Base-by-base conservation (phyloP, 1,140 invertebrate genomes). In the Heterodera schachtii region DNA sequence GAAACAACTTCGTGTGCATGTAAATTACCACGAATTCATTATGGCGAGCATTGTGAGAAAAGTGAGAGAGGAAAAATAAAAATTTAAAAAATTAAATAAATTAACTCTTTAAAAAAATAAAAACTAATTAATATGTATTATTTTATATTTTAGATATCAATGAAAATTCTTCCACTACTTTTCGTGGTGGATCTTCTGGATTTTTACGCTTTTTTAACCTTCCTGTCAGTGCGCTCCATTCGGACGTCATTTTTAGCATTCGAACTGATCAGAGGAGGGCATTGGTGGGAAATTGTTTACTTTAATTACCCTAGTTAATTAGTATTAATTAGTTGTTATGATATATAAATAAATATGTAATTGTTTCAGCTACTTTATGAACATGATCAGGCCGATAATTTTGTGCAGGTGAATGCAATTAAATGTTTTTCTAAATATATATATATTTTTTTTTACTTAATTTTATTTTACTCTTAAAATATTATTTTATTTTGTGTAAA, bases 351-450 rank as follows among this genome's bases (percentile, higher is more conserved):
- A 19, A 21, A 71, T 21, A 31, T 41, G 5, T 46, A 11, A 9
- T 4, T 4, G 5, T 71, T 71, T 0, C 16, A 71, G 3, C 76
- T 91, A 8, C 77, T 91, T 2, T 91, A 91, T 67, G 87, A 88
- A 6, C 86, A 91, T 82, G 90, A 91, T 82, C 87, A 91, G 8
- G 79, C 87, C 19, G 89, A 90, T 77, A 91, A 91, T 86, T 91
- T 91, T 82, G 70, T 91, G 3, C 90, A 91, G 78, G 81, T 91
- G 41, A 81, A 49, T n/a, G n/a, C n/a, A n/a, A n/a, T n/a, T n/a
- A n/a, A n/a, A n/a, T n/a, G n/a, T n/a, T n/a, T n/a, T n/a, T n/a
- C n/a, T n/a, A n/a, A n/a, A n/a, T n/a, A n/a, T n/a, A n/a, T n/a
- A n/a, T n/a, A n/a, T n/a, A n/a, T n/a, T n/a, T n/a, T n/a, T n/a